Base-by-base conservation (phyloP, 2,888 invertebrate species). In the Atrina japonica region DNA sequence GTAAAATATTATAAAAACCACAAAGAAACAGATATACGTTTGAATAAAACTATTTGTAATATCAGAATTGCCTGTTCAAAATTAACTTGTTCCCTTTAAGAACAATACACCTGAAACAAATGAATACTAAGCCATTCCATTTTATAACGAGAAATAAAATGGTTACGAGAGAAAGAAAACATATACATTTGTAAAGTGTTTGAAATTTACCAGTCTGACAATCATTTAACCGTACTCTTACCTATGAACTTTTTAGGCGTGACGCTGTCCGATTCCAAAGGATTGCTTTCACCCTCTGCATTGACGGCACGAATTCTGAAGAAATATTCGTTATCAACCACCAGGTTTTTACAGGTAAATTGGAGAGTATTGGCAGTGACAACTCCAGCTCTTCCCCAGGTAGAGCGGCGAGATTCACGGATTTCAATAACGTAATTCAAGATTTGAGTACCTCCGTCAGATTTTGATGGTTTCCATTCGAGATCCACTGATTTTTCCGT, bases 271-370 rank as follows among this genome's bases (percentile, higher is more conserved):
- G 97, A 97, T 23, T 88, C 90, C 0, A 95, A 95, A 11, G 98
- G 97, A 79, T 98, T 97, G 0, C 98, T 98, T 80, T 96, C 95
- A 30, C 99, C 99, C 88, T 98, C 98, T 87, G 97, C 96, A 91
- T 99, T 99, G 91, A 99, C 99, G 76, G 99, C 99, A 92, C 96
- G 94, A 0, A 99, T 97, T 73, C 98, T 94, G 93, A 99, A 99
- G 82, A 98, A 97, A 90, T 99, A 99, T 64, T 96, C 96, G 83
- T 93, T 94, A 70, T 97, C 97, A 30, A 98, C 94, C 2, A 94
- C 94, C 75, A 99, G 92, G 91, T 98, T 98, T 83, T 97, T 94
- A 60, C 98, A 95, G 75, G 82, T 94, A 90, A 94, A 95, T 53
- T 75, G 81, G 23, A 83, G 86, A 0, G 79, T 80, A 25, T 80